Evolutionary conservation across 2,888 invertebrate genomes (phyloP).

Genomic region (Andrena fulva): DNA sequence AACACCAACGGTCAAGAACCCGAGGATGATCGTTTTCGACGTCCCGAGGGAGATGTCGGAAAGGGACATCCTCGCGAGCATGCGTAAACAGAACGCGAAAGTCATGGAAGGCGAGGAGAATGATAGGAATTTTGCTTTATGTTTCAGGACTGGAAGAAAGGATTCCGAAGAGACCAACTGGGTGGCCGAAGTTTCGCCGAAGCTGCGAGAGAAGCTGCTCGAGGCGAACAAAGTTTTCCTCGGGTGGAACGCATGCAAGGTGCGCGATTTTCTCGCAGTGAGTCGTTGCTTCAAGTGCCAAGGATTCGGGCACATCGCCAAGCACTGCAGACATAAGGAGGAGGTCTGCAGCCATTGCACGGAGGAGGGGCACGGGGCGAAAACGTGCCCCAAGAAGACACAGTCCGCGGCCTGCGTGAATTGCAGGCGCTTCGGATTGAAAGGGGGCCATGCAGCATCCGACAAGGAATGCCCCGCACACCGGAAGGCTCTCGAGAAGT

Average conservation of each 20-base stretch:
- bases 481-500: neutral
- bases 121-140: neutral
- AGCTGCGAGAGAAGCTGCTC: neutral
- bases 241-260: conserved; percentile 3
- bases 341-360: neutral
- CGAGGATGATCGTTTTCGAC: neutral
- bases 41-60: neutral
- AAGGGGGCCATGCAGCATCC: neutral
- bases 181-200: neutral
- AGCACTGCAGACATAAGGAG: neutral
- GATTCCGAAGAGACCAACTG: neutral
- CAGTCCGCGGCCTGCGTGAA: neutral
- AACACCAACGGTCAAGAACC: neutral
- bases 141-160: neutral
- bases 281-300: conserved; percentile 8
- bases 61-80: neutral
- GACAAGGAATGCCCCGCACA: neutral
- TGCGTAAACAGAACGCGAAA: neutral
- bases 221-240: conserved; percentile 3
- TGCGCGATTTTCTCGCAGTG: neutral
- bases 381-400: neutral
- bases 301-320: conserved; percentile 1
- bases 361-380: neutral
- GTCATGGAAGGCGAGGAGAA: fast-evolving
- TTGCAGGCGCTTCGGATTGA: neutral